Conservation (phyloP, 2,113 vertebrate genomes). For the Indicator indicator region DNA sequence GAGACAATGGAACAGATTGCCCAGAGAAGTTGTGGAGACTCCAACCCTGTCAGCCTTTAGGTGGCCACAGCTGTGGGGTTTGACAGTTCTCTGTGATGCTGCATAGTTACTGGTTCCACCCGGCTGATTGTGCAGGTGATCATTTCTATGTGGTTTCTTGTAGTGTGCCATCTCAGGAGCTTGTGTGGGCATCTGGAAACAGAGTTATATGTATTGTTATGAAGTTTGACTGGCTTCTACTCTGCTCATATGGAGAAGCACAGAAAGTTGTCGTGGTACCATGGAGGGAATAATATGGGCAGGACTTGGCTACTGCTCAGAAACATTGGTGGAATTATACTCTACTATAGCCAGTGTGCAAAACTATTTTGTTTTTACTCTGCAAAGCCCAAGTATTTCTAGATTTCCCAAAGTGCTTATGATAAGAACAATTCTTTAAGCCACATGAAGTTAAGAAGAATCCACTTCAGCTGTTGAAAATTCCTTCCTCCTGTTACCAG, state of each 20-base stretch:
- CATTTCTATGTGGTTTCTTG: neutral
- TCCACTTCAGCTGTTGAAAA: neutral
- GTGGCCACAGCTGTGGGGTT: neutral
- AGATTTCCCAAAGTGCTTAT: neutral
- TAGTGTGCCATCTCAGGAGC: neutral
- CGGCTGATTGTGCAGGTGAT: neutral
- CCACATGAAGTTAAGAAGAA: neutral
- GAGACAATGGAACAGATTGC: too few relatives aligned
- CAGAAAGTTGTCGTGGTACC: neutral
- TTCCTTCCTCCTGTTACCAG: neutral
- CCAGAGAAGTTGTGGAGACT: too few relatives aligned
- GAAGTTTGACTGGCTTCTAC: neutral
- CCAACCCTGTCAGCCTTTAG: neutral
- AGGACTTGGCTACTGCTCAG: neutral
- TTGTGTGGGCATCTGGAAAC: neutral
- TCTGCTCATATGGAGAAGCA: neutral
- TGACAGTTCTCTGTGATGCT: neutral
- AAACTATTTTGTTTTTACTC: neutral
- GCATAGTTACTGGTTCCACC: neutral
- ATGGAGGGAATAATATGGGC: neutral
- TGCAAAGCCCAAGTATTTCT: neutral
- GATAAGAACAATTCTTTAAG: neutral
- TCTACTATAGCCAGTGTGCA: neutral
- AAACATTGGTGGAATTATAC: neutral
- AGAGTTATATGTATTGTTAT: neutral